Percentiles rank a stretch among this genome's conserved stretches.
These are phyloP conservation scores for Calvadosia cruxmelitensis DNA, from an alignment of 30 jellyfish, hydroid and myxozoan genomes.

Conservation along the genomic window DNA sequence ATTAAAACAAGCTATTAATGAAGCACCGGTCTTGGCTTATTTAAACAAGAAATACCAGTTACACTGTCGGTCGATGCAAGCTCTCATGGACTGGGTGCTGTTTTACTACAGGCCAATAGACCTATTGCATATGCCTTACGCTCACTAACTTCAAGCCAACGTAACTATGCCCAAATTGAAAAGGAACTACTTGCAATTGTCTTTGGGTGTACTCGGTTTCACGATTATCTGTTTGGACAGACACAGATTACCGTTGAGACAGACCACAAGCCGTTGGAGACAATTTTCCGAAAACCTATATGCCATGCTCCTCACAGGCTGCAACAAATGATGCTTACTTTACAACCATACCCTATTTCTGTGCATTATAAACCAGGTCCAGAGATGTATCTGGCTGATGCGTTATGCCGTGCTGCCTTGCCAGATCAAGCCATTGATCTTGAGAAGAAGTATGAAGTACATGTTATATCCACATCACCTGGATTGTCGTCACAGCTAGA, in stretches of 20 bases:
- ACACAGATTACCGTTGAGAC: constrained; percentile 12
- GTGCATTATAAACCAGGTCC: constrained; percentile 10
- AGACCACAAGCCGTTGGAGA: constrained; percentile 14
- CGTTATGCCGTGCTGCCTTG: constrained; percentile 7
- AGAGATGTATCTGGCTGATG: constrained; percentile 17
- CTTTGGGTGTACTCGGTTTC: constrained; percentile 29
- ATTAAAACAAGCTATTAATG: constrained; percentile 3
- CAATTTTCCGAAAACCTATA: constrained; percentile 17
- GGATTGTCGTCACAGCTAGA: too few species aligned
- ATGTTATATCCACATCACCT: too few species aligned
- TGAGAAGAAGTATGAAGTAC: too few species aligned
- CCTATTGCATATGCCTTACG: constrained; percentile 49
- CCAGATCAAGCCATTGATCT: constrained; percentile 15
- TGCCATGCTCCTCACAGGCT: constrained; percentile 10
- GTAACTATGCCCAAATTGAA: constrained; percentile 28
- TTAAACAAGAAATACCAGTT: constrained; percentile 2
- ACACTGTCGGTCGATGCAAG: constrained; percentile 12
- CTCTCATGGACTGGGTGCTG: constrained; percentile 36
- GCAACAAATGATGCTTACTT: constrained; percentile 10
- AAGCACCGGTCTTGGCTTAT: constrained; percentile 1
- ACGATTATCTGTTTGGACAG: constrained; percentile 12
- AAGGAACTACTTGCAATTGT: constrained; percentile 40
- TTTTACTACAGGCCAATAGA: constrained; percentile 12
- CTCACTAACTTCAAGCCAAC: constrained; percentile 21
- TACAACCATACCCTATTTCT: constrained; percentile 2